Conservation (phyloP, 2,113 vertebrate species). For the Scartelaos histophorus region DNA sequence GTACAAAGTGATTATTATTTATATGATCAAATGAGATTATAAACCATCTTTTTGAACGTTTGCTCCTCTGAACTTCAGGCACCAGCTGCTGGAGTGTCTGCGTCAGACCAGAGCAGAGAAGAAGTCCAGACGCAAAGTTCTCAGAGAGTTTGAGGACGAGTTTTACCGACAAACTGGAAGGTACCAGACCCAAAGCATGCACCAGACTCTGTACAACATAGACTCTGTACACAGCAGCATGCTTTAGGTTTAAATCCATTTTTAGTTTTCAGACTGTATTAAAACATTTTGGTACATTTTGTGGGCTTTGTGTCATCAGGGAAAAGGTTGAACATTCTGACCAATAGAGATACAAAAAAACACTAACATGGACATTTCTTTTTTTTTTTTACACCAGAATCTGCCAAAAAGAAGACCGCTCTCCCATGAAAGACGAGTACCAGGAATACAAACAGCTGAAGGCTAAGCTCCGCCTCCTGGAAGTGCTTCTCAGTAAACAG, state of each 20-base stretch:
- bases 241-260: too few species aligned
- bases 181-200: conserved; percentile 32
- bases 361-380: background rate
- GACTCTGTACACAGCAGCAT: too few species aligned
- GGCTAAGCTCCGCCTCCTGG: conserved; percentile 90
- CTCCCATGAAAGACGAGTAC: conserved; percentile 90
- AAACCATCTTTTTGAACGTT: background rate
- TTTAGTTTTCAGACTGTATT: background rate
- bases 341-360: background rate
- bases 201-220: too few species aligned
- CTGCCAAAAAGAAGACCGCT: conserved; percentile 91
- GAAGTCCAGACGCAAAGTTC: conserved; percentile 85
- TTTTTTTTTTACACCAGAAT: conserved; percentile 68
- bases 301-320: too few species aligned
- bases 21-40: too few species aligned
- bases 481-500: conserved; percentile 95
- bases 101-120: conserved; percentile 91
- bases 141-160: conserved; percentile 91
- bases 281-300: too few species aligned
- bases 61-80: conserved; percentile 66
- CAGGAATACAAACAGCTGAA: conserved; percentile 94
- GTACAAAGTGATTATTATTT: too few species aligned
- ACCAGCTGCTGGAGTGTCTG: conserved; percentile 88
- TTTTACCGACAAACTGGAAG: conserved; percentile 94
- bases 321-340: too few species aligned